Conservation (phyloP, 2,797 vertebrate species). For the Urocyon cinereoargenteus region DNA sequence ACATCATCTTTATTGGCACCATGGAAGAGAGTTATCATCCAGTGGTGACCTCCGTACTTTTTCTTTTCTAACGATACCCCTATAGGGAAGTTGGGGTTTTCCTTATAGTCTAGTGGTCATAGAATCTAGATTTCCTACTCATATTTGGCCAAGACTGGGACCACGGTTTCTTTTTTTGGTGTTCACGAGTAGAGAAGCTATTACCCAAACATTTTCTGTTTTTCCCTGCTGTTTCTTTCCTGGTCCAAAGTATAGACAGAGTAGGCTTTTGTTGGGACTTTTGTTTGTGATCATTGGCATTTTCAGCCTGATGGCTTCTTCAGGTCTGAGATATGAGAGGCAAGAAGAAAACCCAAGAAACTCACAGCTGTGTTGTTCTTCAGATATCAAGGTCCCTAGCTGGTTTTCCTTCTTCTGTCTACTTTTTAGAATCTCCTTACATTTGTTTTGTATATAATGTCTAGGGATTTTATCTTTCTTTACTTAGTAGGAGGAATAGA, state of each 20-base stretch:
- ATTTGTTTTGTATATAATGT: neutral
- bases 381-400: too few relatives aligned
- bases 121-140: accelerated
- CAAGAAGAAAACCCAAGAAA: neutral
- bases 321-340: neutral
- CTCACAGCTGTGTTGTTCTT: neutral
- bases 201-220: neutral
- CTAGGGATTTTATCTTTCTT: neutral
- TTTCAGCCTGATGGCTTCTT: neutral
- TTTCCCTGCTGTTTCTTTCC: neutral
- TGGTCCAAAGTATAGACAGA: neutral
- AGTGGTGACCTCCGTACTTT: neutral
- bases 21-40: neutral
- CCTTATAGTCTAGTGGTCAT: neutral
- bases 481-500: neutral
- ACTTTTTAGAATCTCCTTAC: neutral
- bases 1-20: accelerated
- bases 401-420: neutral
- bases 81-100: neutral
- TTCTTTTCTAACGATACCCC: neutral
- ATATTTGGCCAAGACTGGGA: neutral
- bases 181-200: neutral
- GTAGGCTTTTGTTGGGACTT: neutral
- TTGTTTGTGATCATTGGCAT: neutral
- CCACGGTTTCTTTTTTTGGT: neutral